Base-by-base conservation (phyloP, 2,113 vertebrate species). In the Illadopsis cleaveri region DNA sequence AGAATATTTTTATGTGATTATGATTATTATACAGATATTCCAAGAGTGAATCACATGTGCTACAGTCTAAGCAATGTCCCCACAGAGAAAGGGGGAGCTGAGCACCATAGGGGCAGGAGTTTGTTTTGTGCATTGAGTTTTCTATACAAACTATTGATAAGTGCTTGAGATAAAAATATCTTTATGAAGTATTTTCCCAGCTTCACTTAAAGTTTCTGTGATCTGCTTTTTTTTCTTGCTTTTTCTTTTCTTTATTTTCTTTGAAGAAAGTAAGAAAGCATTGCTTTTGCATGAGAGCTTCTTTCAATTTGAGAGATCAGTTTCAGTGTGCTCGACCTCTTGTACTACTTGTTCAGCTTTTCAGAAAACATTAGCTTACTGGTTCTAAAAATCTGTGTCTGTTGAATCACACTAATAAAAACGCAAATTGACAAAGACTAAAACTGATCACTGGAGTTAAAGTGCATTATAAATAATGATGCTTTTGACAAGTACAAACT, bases 291-390 rank as follows among this genome's bases (percentile, higher is more conserved):
- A 61, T 0, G 1, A 77, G 72, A 69, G 9, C 16, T 40, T 66
- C 57, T 75, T 88, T 77, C 51, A 90, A 44, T 73, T 11, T 50
- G 44, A 86, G 62, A 85, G 68, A 80, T 80, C 64, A 31, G 53
- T 91, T 91, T 82, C 79, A 73, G 27, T 51, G 51, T 0, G 3
- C 44, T 71, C 85, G 82, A 95, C 87, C 89, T 80, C 86, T 69
- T 81, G 64, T 66, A 42, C 38, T 37, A 38, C 76, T 77, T 83
- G 79, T 77, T 93, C 94, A 93, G 86, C 76, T 93, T 92, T 95
- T 94, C 89, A 62, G 80, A 92, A 95, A 86, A 66, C 80, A 75
- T 92, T 90, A 93, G 10, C 60, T 92, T 50, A 72, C 60, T 89
- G 65, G 23, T 58, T 84, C 89, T 73, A 65, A 70, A 91, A 81